These are phyloP conservation scores for Umimayanthus kanabou DNA, from an alignment of 92 coral and sea anemone genomes.

Conservation along the genomic window DNA sequence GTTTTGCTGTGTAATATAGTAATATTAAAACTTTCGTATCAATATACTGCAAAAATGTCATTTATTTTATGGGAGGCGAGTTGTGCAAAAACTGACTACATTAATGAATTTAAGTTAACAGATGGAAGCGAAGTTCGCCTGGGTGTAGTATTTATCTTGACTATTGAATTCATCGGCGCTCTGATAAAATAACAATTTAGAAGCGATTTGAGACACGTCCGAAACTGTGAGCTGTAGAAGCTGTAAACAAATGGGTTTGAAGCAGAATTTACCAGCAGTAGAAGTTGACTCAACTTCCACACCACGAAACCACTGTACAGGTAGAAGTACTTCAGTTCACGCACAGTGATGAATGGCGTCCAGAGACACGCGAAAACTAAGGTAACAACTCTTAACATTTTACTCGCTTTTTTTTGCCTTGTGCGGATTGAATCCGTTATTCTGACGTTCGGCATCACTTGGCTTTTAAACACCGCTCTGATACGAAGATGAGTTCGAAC, in stretches of 20 bases:
- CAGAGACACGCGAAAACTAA: slow-evolving; percentile 60
- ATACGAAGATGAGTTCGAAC: slow-evolving; percentile 65
- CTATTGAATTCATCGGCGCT: neutral
- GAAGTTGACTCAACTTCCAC: slow-evolving; percentile 73
- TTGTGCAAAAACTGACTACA: neutral
- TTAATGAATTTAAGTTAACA: slow-evolving; percentile 11
- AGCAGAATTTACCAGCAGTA: slow-evolving; percentile 67
- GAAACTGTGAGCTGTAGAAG: slow-evolving; percentile 72
- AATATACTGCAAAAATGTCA: neutral
- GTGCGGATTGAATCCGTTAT: slow-evolving; percentile 51
- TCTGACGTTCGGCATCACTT: slow-evolving; percentile 67
- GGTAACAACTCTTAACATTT: slow-evolving; percentile 65
- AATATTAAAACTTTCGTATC: neutral
- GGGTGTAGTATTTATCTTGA: neutral
- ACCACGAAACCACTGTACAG: slow-evolving; percentile 60
- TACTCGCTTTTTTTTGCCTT: slow-evolving; percentile 70
- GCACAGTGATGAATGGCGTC: slow-evolving; percentile 67
- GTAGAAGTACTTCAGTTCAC: slow-evolving; percentile 69
- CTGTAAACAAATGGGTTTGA: slow-evolving; percentile 83
- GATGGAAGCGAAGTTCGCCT: slow-evolving; percentile 5
- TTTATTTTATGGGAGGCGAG: neutral
- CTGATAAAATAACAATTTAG: slow-evolving; percentile 61
- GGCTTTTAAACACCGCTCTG: slow-evolving; percentile 59
- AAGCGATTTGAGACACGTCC: slow-evolving; percentile 64
- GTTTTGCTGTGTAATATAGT: neutral